These are phyloP conservation scores for Drusus annulatus DNA, from an alignment of 1,140 invertebrate species.

Conservation along the genomic window DNA sequence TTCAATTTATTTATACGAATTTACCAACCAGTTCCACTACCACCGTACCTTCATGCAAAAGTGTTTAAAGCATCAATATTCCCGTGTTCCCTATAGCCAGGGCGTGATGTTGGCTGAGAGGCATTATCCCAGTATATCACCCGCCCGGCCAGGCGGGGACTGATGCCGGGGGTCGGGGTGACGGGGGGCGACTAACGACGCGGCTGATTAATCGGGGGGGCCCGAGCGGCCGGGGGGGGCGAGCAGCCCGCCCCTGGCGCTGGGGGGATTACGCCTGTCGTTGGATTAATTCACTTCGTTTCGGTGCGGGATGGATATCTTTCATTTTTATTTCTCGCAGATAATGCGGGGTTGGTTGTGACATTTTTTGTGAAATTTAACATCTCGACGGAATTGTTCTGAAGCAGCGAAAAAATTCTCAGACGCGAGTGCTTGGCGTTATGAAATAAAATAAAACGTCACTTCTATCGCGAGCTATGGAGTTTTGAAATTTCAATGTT, in stretches of 20 bases:
- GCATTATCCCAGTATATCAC: slow-evolving; percentile 11
- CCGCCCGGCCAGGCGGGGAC: not conserved
- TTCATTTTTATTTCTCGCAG: too few species aligned
- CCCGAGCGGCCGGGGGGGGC: slow-evolving; percentile 56
- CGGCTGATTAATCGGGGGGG: slow-evolving; percentile 66
- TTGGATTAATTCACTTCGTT: slow-evolving; percentile 48
- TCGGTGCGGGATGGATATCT: too few species aligned
- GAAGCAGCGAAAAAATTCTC: too few species aligned
- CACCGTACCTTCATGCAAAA: too few species aligned
- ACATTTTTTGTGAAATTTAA: not conserved
- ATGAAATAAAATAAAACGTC: too few species aligned
- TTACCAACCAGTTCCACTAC: too few species aligned
- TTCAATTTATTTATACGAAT: too few species aligned
- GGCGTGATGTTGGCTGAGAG: slow-evolving; percentile 24
- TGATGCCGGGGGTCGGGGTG: slow-evolving; percentile 45
- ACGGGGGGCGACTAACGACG: slow-evolving; percentile 52
- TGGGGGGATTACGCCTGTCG: slow-evolving; percentile 59
- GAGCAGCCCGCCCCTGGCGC: slow-evolving; percentile 62
- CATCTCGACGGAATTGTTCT: too few species aligned
- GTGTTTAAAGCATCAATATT: not conserved
- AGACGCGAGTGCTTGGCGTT: too few species aligned
- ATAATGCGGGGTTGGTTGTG: too few species aligned
- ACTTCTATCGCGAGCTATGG: too few species aligned
- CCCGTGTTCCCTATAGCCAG: not conserved
- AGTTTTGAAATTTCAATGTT: too few species aligned